These are phyloP conservation scores for Monopis laevigella DNA, from an alignment of 2,888 invertebrate species.

Conservation along the genomic window DNA sequence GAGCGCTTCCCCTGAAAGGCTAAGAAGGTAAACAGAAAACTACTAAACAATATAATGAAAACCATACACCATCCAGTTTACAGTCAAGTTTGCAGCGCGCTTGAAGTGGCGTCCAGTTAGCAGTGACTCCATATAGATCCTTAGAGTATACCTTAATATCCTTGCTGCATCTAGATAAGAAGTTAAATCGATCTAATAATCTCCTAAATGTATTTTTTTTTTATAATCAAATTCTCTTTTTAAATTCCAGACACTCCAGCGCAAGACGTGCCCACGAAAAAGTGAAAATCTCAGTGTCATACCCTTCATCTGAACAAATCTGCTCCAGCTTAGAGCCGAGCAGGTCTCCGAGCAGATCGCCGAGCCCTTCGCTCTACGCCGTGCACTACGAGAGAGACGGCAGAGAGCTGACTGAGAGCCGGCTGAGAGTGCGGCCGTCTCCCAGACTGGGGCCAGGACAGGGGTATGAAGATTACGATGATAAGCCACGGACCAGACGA, in stretches of 20 bases:
- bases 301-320: conserved; percentile 81
- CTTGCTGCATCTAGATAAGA: too few species aligned
- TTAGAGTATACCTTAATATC: too few species aligned
- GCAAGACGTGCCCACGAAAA: conserved; percentile 75
- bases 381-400: conserved; percentile 77
- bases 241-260: conserved; percentile 70
- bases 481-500: conserved; percentile 65
- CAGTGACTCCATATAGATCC: too few species aligned
- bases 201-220: too few species aligned
- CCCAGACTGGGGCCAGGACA: conserved; percentile 56
- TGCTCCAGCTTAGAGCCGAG: conserved; percentile 50
- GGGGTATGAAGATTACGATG: conserved; percentile 50
- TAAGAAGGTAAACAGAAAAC: conserved; percentile 44
- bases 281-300: conserved; percentile 87
- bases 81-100: too few species aligned
- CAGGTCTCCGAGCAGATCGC: conserved; percentile 43
- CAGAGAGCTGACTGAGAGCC: conserved; percentile 69
- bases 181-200: too few species aligned
- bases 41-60: neutral
- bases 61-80: neutral
- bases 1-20: conserved; percentile 72
- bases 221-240: too few species aligned
- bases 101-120: conserved; percentile 13
- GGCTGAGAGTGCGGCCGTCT: conserved; percentile 64
- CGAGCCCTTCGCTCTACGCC: conserved; percentile 66